Conservation (phyloP, 1,140 invertebrate genomes). For the Drosophila obscura region DNA sequence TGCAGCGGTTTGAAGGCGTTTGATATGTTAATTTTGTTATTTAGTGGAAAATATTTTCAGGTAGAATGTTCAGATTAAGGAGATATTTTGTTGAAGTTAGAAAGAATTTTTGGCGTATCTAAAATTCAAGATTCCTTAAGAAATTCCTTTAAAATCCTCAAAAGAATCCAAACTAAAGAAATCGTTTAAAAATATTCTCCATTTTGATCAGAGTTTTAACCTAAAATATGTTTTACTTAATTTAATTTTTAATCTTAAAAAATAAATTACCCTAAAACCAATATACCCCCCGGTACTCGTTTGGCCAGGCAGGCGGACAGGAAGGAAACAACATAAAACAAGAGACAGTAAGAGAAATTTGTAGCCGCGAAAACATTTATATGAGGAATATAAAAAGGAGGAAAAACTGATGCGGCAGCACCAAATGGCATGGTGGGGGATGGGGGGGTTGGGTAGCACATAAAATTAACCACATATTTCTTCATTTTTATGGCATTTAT, state of each 20-base stretch:
- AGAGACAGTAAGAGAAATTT: conserved; percentile 57
- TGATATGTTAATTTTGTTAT: conserved; percentile 36
- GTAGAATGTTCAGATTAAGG: too few relatives aligned
- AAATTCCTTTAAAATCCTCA: too few relatives aligned
- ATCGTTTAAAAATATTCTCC: not conserved
- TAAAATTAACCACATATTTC: conserved; percentile 83
- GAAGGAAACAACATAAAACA: conserved; percentile 42
- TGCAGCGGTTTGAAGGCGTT: conserved; percentile 1
- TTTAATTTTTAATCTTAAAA: not conserved
- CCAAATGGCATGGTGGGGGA: conserved; percentile 1
- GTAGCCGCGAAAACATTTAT: conserved; percentile 80
- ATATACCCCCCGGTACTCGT: conserved; percentile 20
- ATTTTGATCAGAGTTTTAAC: too few relatives aligned
- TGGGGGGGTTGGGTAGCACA: conserved; percentile 49
- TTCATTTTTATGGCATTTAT: conserved; percentile 83
- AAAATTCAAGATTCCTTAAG: too few relatives aligned
- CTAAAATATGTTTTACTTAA: too few relatives aligned
- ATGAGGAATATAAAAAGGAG: conserved; percentile 76
- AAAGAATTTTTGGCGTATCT: too few relatives aligned
- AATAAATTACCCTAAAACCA: not conserved
- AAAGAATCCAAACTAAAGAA: too few relatives aligned
- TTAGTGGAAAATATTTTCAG: not conserved
- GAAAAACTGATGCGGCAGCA: conserved; percentile 27
- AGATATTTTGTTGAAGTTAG: too few relatives aligned
- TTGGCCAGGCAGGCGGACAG: conserved; percentile 4